These are phyloP conservation scores for Leptopilina drosophilae DNA, from an alignment of 2,888 invertebrate species.

Conservation along the genomic window DNA sequence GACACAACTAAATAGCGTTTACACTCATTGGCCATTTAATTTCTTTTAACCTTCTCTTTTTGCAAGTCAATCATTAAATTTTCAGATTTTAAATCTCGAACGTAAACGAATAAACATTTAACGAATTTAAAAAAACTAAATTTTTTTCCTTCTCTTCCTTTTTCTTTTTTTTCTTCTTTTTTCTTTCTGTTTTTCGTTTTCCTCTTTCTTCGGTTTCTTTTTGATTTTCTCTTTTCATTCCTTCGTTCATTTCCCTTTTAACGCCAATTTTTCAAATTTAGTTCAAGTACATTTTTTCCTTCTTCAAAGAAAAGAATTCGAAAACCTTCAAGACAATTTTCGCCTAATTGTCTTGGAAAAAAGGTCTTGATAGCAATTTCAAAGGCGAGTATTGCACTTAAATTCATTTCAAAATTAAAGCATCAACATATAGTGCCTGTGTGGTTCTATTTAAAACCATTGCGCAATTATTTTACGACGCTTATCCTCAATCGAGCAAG, in stretches of 20 bases:
- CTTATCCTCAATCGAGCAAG: slow-evolving; percentile 23
- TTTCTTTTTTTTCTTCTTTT: too few species aligned
- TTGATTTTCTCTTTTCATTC: too few species aligned
- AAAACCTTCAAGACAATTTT: not conserved
- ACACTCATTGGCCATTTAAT: slow-evolving; percentile 37
- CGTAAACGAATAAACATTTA: too few species aligned
- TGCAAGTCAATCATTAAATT: not conserved
- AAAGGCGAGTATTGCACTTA: not conserved
- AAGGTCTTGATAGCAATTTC: not conserved
- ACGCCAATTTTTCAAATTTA: too few species aligned
- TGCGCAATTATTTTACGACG: slow-evolving; percentile 24
- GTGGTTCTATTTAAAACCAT: slow-evolving; percentile 23
- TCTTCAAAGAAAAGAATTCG: too few species aligned
- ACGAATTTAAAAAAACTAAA: too few species aligned
- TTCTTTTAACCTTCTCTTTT: not conserved
- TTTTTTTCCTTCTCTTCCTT: too few species aligned
- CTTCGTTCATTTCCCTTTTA: too few species aligned
- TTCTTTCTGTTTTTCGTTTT: too few species aligned
- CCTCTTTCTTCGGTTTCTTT: too few species aligned
- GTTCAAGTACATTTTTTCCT: too few species aligned
- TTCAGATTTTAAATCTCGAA: not conserved
- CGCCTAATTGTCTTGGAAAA: not conserved
- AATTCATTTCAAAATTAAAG: slow-evolving; percentile 20
- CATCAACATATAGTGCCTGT: not conserved
- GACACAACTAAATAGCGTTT: slow-evolving; percentile 34